A percentile compares a stretch with the other conserved stretches of the same genome.
Evolutionary conservation across 2,113 vertebrate genomes (phyloP).

Genomic region (Trochalopteron elliotii): DNA sequence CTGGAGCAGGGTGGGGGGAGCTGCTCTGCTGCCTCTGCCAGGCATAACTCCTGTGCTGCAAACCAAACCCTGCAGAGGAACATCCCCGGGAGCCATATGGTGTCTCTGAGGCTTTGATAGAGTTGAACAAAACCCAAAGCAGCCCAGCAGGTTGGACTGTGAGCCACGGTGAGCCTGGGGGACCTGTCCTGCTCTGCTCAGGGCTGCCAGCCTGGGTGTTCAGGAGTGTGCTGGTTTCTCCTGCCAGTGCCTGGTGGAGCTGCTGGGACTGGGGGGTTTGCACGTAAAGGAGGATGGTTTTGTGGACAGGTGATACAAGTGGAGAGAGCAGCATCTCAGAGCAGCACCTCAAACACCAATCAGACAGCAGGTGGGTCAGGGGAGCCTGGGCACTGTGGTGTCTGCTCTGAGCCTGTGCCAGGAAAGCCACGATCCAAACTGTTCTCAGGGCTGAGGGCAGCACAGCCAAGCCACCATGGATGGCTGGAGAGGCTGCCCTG

Average conservation of each 20-base stretch:
- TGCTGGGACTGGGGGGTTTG: fast-evolving
- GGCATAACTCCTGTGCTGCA: background rate
- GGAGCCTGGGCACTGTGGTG: fast-evolving
- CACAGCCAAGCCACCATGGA: fast-evolving
- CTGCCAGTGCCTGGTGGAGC: background rate
- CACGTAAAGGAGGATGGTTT: background rate
- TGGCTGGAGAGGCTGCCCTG: background rate
- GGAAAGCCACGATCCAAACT: fast-evolving
- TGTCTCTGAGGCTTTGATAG: background rate
- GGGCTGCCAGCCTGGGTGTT: fast-evolving
- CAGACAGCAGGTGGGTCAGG: background rate
- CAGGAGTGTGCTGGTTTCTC: background rate
- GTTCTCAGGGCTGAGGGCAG: background rate
- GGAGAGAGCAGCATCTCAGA: background rate
- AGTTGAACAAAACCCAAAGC: background rate
- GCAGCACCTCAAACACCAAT: background rate
- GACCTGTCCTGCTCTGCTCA: background rate
- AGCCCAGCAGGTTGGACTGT: background rate
- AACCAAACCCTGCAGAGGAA: background rate
- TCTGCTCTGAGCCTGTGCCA: background rate
- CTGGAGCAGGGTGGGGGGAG: background rate
- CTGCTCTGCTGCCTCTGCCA: background rate
- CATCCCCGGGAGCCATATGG: background rate
- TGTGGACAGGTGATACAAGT: background rate
- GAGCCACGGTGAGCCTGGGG: fast-evolving